Percentiles rank a stretch among this genome's conserved stretches.
Evolutionary conservation across 2,113 vertebrate species (phyloP).

Genomic region (Hemiscyllium ocellatum): DNA sequence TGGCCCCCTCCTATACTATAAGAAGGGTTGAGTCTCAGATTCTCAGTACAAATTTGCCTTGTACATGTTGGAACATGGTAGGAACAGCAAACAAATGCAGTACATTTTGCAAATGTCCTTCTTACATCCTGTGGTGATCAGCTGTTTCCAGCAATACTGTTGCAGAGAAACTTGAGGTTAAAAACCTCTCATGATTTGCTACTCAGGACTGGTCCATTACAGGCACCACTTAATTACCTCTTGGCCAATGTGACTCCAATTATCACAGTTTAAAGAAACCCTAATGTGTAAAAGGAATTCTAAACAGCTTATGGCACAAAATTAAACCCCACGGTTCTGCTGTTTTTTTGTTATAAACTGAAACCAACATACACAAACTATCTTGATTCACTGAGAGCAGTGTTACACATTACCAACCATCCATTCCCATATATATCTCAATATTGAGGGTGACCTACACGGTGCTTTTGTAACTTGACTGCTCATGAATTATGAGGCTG

Average conservation of each 20-base stretch:
- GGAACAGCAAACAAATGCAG: background rate
- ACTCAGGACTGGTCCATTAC: background rate
- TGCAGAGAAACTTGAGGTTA: background rate
- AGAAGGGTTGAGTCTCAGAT: background rate
- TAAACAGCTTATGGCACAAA: background rate
- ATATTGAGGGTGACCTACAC: background rate
- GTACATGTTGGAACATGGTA: background rate
- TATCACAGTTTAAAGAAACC: background rate
- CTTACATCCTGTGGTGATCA: background rate
- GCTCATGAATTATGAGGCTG: background rate
- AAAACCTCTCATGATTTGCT: background rate
- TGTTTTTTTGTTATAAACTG: background rate
- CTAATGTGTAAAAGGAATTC: background rate
- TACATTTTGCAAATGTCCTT: background rate
- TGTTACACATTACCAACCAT: background rate
- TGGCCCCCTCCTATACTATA: too few species aligned
- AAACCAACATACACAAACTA: background rate
- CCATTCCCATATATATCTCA: background rate
- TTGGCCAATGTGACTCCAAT: background rate
- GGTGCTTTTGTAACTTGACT: background rate
- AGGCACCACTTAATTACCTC: background rate
- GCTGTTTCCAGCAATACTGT: background rate
- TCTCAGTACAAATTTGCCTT: background rate
- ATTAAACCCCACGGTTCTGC: background rate
- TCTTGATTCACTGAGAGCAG: background rate